Base-by-base conservation (phyloP, 2,113 vertebrate genomes). In the Sorex fumeus region DNA sequence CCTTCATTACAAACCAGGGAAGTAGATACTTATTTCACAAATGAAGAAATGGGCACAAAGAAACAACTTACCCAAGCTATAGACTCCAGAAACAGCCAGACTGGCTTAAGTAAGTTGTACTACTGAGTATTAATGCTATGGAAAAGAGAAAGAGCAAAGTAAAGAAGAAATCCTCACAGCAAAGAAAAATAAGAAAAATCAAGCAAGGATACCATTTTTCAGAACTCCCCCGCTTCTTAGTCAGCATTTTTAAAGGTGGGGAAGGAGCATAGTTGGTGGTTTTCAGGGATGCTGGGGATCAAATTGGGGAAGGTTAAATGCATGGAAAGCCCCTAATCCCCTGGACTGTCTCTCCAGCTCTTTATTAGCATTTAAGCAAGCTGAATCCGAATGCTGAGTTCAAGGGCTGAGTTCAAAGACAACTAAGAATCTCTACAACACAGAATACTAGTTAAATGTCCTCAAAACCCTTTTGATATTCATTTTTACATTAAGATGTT, bases 281-380 rank as follows among this genome's bases (percentile, higher is more conserved):
- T 13, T 50, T 50, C 47, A 50, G 47, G 47, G 47, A 50, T 50
- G 47, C 47, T 50, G 47, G 47, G 47, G 13, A 10, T 50, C 9
- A 13, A 50, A 50, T 2, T 50, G 47, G 47, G 47, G 47, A 12
- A 50, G 47, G 13, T 2, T 9, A 50, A 5, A 50, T 50, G 9
- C 47, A 50, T 12, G 47, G 47, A 5, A 47, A 50, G 47, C 47
- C 9, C 47, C 47, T 50, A 50, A 50, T 50, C 47, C 47, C 47
- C 13, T 50, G 47, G 47, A 12, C 47, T 50, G 47, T 50, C 47
- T 50, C 47, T 50, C 47, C 47, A 50, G 47, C 47, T 13, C 47
- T 10, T 50, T 50, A 88, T 83, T 18, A 64, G 23, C 34, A 91
- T 64, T 91, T 93, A 80, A 83, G 87, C 27, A 84, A 85, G 88